Evolutionary conservation across 2,797 vertebrate genomes (phyloP).

Genomic region (Emys orbicularis): DNA sequence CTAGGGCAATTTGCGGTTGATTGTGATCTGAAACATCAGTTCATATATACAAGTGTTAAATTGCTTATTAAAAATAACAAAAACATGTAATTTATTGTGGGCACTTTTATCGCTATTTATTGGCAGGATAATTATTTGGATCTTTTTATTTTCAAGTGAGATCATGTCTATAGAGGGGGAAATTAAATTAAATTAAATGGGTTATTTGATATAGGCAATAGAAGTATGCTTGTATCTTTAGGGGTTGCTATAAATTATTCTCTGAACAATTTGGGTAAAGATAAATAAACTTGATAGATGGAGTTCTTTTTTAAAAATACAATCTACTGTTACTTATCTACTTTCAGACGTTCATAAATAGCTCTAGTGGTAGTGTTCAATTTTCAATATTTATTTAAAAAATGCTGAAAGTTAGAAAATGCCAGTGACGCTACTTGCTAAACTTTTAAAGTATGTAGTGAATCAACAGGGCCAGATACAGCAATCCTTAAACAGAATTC

Average conservation of each 20-base stretch:
- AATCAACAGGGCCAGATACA: background rate
- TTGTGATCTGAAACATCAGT: background rate
- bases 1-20: background rate
- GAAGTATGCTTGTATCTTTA: background rate
- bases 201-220: background rate
- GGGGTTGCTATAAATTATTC: background rate
- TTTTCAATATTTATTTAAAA: background rate
- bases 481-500: rapidly evolving
- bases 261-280: background rate
- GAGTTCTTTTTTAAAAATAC: background rate
- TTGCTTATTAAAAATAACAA: background rate
- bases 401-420: background rate
- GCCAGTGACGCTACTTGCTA: background rate
- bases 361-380: background rate
- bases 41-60: background rate
- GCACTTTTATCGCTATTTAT: background rate
- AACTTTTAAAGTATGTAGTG: background rate
- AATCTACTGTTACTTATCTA: background rate
- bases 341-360: background rate
- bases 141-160: constrained; percentile 11
- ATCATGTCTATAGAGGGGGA: background rate
- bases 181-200: background rate
- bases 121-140: background rate
- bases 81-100: background rate
- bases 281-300: background rate